Percentiles rank a stretch among this genome's conserved stretches.
Evolutionary conservation across 2,888 invertebrate species (phyloP).

Genomic region (Nomada flava): DNA sequence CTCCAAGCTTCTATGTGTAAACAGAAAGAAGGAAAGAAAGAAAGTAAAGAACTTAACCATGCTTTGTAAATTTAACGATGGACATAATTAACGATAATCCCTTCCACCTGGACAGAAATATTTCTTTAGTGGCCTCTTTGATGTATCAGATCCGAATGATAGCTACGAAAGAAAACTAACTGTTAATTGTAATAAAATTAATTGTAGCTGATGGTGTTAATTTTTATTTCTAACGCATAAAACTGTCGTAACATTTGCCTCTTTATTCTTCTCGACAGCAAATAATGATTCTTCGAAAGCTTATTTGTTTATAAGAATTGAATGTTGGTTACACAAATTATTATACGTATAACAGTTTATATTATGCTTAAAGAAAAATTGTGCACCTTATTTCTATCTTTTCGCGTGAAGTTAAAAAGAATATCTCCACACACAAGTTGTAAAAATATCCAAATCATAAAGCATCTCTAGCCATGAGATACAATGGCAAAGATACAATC

Average conservation of each 20-base stretch:
- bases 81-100: conserved; percentile 19
- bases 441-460: neutral
- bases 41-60: conserved; percentile 78
- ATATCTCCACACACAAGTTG: neutral
- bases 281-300: conserved; percentile 19
- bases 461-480: neutral
- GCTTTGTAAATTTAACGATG: conserved; percentile 52
- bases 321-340: no score
- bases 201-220: no score
- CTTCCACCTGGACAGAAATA: neutral
- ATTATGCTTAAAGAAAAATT: no score
- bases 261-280: neutral
- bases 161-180: neutral
- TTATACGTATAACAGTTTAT: no score
- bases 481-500: conserved; percentile 12
- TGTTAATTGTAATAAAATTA: no score
- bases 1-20: conserved; percentile 83
- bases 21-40: conserved; percentile 76
- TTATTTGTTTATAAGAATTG: neutral
- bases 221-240: neutral
- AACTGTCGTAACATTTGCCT: neutral
- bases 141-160: neutral
- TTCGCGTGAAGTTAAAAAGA: neutral
- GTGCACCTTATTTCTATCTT: no score
- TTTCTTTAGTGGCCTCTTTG: neutral